Evolutionary conservation across 2,113 vertebrate genomes (phyloP).

Genomic region (Struthidea cinerea): DNA sequence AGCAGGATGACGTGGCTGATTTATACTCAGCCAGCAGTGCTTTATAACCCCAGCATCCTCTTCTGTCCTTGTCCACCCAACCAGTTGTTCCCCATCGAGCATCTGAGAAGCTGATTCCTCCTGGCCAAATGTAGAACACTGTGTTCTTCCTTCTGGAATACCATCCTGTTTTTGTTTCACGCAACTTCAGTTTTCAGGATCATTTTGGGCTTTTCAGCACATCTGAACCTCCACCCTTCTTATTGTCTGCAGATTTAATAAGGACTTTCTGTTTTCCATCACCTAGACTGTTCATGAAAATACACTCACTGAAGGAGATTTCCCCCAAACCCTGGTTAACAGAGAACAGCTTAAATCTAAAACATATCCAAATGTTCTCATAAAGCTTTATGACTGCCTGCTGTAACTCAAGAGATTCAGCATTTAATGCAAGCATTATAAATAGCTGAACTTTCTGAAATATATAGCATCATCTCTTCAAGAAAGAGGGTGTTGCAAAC

Average conservation of each 20-base stretch:
- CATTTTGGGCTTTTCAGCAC: not conserved
- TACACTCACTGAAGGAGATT: not conserved
- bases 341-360: not conserved
- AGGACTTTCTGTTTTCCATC: not conserved
- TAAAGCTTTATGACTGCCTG: not conserved
- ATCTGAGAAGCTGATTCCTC: not conserved
- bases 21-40: not conserved
- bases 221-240: not conserved
- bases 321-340: not conserved
- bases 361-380: not conserved
- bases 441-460: not conserved
- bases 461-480: not conserved
- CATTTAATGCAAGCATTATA: not conserved
- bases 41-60: not conserved
- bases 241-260: constrained; percentile 5
- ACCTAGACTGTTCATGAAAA: not conserved
- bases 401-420: not conserved
- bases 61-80: not conserved
- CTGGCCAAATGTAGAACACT: not conserved
- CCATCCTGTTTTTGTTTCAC: not conserved
- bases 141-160: not conserved
- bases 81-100: not conserved
- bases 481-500: not conserved
- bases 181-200: not conserved
- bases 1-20: not conserved